These are phyloP conservation scores for Liopterus haemorrhoidalis DNA, from an alignment of 2,888 invertebrate species.

Conservation along the genomic window DNA sequence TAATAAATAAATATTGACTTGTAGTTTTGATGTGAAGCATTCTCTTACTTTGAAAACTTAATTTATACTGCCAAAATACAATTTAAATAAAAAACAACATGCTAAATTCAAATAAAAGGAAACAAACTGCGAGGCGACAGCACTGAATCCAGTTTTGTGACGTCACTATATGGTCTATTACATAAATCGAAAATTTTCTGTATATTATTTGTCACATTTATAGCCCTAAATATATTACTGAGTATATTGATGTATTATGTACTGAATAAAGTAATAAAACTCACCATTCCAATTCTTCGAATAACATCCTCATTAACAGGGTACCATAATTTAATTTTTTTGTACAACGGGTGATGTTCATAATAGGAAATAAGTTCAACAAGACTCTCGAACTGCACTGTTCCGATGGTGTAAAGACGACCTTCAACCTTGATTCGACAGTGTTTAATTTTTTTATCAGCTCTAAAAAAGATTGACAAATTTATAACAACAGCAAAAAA, in stretches of 20 bases:
- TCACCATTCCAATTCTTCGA: conserved; percentile 57
- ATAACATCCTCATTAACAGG: conserved; percentile 75
- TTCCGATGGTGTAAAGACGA: conserved; percentile 82
- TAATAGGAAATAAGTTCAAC: conserved; percentile 90
- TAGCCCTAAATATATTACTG: no score
- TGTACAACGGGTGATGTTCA: conserved; percentile 83
- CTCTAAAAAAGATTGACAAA: conserved; percentile 52
- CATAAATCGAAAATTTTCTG: no score
- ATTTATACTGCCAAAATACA: no score
- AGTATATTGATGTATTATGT: neutral
- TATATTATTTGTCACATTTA: no score
- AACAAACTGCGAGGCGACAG: no score
- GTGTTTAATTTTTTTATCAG: conserved; percentile 92
- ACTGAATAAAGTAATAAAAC: conserved; percentile 37
- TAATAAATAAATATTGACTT: no score
- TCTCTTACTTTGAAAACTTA: no score
- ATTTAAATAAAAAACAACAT: no score
- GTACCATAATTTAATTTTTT: conserved; percentile 79
- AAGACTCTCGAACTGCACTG: conserved; percentile 91
- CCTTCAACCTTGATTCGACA: conserved; percentile 93
- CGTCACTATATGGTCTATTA: no score
- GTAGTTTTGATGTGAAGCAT: no score
- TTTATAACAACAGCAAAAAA: conserved; percentile 4
- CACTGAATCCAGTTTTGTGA: no score
- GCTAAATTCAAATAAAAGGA: no score